Conservation (phyloP, 2,113 vertebrate genomes). For the Athene noctua region DNA sequence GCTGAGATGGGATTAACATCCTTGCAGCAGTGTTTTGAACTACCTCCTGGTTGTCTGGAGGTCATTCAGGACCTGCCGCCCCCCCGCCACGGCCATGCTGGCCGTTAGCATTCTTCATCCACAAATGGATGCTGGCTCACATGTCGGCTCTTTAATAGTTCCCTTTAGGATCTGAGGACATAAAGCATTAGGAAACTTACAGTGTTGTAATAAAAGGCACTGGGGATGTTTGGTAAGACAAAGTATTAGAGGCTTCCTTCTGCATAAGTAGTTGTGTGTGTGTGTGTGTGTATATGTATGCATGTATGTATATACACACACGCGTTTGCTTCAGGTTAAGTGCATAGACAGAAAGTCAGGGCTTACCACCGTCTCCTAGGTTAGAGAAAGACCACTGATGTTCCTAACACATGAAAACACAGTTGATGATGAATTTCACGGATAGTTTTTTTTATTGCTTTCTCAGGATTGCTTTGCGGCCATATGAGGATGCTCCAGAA, state of each 20-base stretch:
- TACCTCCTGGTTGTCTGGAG: not conserved
- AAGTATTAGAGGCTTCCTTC: not conserved
- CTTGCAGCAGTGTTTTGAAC: not conserved
- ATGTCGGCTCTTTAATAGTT: not conserved
- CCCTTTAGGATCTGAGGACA: not conserved
- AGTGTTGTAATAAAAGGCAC: conserved; percentile 9
- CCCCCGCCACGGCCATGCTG: accelerated
- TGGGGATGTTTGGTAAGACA: not conserved
- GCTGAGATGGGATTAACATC: not conserved
- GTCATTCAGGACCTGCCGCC: not conserved
- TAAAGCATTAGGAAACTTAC: not conserved
- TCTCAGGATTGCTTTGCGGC: not conserved
- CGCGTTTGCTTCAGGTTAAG: not conserved
- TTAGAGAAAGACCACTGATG: not conserved
- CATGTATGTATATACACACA: not conserved
- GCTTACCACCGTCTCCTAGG: not conserved
- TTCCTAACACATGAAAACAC: not conserved
- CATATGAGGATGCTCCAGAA: not conserved
- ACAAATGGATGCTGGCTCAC: conserved; percentile 36
- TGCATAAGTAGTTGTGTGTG: not conserved
- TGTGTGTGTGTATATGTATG: too few relatives aligned
- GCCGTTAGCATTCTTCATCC: conserved; percentile 20
- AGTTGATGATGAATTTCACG: not conserved
- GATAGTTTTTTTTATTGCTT: not conserved
- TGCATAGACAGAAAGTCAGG: not conserved